Evolutionary conservation across 2,888 invertebrate species (phyloP), one percentile per base, ranked within the genome.

Genomic region (Phytoseiulus persimilis): DNA sequence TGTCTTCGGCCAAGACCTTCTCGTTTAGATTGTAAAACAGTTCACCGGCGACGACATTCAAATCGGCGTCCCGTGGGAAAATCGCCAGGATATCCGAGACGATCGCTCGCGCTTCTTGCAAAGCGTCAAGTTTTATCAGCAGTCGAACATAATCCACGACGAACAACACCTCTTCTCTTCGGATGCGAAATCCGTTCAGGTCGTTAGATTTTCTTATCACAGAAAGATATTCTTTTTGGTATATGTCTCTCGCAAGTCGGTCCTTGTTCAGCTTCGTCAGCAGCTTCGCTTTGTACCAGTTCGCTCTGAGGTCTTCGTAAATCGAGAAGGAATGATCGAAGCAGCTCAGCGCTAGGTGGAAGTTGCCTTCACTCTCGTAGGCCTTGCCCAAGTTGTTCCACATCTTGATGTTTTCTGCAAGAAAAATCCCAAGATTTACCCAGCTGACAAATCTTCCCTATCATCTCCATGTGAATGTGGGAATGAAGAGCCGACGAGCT

Each of bases 341-440:
- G 45, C 87, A 87, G 33, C 32, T 32, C 9, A 87, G 33, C 3
- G 87, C 87, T 9, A 87, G 87, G 33, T 87, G 87, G 87, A 87
- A 87, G n/a, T 87, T 45, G 3, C 87, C 87, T 33, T 87, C 87
- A 11, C 28, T 32, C 87, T 87, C 87, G 32, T 39, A 87, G 2
- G 87, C 31, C 87, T 87, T 87, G 33, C 87, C 87, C 32, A 87
- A 32, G 23, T 33, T 87, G 45, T 87, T 87, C 87, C 87, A 87
- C 87, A 87, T 87, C 33, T 87, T 87, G 32, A 87, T 87, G 45
- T 87, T 87, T 33, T 45, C 87, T 87, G 87, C 14, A 87, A 87
- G 1, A 18, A 18, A 18, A 65, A 65, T 65, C 23, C 14, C 23
- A 33, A 33, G 5, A 83, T 32, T 83, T 83, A n/a, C n/a, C n/a